Evolutionary conservation across 2,888 invertebrate species (phyloP).

Genomic region (Tipula confusa): DNA sequence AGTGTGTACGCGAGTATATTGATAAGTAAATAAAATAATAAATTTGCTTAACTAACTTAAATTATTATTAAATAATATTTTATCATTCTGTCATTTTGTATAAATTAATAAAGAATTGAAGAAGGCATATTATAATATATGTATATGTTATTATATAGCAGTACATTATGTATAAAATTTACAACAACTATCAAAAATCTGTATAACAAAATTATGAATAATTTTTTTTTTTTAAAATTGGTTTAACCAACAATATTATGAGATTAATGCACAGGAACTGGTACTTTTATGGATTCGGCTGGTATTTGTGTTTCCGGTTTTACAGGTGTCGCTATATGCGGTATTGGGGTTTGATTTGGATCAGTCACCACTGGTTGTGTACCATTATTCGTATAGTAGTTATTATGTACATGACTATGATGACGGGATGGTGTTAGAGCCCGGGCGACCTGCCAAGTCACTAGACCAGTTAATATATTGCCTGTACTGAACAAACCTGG

Average conservation of each 20-base stretch:
- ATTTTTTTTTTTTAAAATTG: background rate
- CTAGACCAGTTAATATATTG: background rate
- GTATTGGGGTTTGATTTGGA: background rate
- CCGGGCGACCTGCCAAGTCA: background rate
- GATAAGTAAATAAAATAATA: conserved; percentile 15
- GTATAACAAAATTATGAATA: background rate
- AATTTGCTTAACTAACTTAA: conserved; percentile 20
- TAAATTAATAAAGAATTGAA: background rate
- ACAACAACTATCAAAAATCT: background rate
- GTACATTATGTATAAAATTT: conserved; percentile 3
- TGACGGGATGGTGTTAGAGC: background rate
- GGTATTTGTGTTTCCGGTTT: background rate
- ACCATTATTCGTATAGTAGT: background rate
- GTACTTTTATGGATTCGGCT: background rate
- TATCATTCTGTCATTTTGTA: conserved; percentile 8
- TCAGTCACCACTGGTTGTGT: background rate
- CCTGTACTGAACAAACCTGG: background rate
- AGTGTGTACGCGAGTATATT: background rate
- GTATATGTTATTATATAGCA: too few species aligned
- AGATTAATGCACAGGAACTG: background rate
- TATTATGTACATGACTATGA: background rate
- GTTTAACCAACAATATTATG: background rate
- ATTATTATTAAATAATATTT: background rate
- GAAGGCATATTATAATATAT: too few species aligned
- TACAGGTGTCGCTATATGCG: background rate